These are phyloP conservation scores for Phyllopteryx taeniolatus DNA, from an alignment of 2,113 vertebrate species.

Conservation along the genomic window DNA sequence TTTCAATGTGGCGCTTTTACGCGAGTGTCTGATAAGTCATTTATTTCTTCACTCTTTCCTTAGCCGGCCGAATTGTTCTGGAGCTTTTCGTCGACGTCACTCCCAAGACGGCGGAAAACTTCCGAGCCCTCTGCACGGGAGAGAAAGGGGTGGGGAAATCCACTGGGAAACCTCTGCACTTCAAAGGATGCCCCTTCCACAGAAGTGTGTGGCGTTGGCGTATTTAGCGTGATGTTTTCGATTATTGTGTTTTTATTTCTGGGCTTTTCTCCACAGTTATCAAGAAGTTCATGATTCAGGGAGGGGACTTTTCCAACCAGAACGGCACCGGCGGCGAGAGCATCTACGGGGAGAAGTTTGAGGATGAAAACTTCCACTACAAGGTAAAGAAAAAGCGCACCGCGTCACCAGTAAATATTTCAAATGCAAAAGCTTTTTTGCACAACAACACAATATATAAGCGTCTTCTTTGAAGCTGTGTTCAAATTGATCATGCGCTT, in stretches of 20 bases:
- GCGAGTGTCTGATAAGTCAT: not conserved
- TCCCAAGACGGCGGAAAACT: constrained; percentile 95
- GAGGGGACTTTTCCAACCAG: constrained; percentile 96
- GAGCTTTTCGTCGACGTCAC: constrained; percentile 91
- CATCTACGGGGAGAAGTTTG: constrained; percentile 98
- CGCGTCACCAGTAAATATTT: not conserved
- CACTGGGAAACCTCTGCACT: constrained; percentile 92
- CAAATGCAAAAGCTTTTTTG: not conserved
- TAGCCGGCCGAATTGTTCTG: constrained; percentile 86
- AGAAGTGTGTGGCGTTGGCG: constrained; percentile 77
- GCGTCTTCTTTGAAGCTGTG: no score
- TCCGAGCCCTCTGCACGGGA: constrained; percentile 90
- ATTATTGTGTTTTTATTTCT: not conserved
- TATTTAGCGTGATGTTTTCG: not conserved
- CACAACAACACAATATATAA: not conserved
- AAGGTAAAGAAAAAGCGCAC: constrained; percentile 73
- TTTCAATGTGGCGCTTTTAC: not conserved
- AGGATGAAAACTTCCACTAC: constrained; percentile 96
- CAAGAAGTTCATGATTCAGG: constrained; percentile 97
- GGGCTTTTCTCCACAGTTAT: constrained; percentile 77
- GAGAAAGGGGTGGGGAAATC: constrained; percentile 86
- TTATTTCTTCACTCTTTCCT: not conserved
- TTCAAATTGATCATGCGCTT: no score
- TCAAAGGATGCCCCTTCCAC: constrained; percentile 95
- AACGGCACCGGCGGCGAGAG: constrained; percentile 97